Conservation (phyloP, 2,113 vertebrate species). For the Microtus ochrogaster region DNA sequence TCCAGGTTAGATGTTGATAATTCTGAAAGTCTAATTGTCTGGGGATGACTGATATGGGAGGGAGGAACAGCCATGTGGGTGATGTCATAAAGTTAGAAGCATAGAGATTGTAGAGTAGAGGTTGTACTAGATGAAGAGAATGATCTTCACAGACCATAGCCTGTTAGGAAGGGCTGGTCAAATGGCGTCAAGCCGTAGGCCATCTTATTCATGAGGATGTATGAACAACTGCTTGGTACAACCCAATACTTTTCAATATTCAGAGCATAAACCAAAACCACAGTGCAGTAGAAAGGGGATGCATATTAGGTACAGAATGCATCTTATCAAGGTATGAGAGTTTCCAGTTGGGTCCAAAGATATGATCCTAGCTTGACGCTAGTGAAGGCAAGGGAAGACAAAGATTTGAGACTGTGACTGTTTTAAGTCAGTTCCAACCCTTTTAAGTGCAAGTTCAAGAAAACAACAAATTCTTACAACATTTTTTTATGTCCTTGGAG, state of each 20-base stretch:
- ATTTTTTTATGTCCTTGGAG: background rate
- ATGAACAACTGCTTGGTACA: background rate
- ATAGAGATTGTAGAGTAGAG: background rate
- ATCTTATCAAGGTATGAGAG: background rate
- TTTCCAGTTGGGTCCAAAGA: background rate
- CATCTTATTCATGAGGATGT: background rate
- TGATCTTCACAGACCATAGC: background rate
- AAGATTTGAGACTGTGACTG: background rate
- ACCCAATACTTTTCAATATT: background rate
- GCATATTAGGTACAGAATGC: fast-evolving
- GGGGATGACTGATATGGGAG: background rate
- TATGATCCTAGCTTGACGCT: background rate
- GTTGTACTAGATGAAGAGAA: background rate
- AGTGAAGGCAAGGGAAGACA: background rate
- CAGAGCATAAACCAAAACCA: background rate
- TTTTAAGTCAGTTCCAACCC: background rate
- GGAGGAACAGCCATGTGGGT: background rate
- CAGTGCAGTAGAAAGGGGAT: background rate
- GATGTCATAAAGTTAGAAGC: background rate
- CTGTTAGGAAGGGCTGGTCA: background rate
- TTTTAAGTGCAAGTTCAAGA: background rate
- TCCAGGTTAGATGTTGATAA: background rate
- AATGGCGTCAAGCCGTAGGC: background rate
- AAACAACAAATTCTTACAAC: background rate
- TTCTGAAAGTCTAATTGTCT: background rate